Conservation (phyloP, 2,797 vertebrate genomes). For the Jordanella pulchra region DNA sequence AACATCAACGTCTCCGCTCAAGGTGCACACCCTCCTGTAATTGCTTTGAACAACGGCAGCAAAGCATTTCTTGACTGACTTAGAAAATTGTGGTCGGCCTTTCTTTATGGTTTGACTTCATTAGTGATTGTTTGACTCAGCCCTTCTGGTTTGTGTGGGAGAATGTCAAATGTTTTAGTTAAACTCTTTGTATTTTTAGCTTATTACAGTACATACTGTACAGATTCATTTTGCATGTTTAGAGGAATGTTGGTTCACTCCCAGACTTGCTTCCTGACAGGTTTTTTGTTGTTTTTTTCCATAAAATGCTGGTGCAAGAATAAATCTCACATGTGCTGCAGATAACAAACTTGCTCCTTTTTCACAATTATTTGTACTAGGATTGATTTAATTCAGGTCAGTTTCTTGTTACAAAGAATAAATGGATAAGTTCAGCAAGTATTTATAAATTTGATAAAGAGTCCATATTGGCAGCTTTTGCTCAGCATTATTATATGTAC, state of each 20-base stretch:
- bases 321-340: conserved; percentile 34
- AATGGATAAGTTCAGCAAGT: not conserved
- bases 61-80: conserved; percentile 9
- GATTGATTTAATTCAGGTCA: not conserved
- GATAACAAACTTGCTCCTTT: conserved; percentile 6
- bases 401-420: conserved; percentile 1
- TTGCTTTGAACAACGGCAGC: not conserved
- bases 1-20: not conserved
- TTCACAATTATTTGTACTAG: not conserved
- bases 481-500: conserved; percentile 11
- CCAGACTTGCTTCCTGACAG: conserved; percentile 53
- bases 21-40: conserved; percentile 2
- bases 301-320: conserved; percentile 6
- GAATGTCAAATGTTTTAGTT: conserved; percentile 48
- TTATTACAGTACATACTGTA: conserved; percentile 23
- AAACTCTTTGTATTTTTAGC: conserved; percentile 27
- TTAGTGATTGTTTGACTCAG: conserved; percentile 59
- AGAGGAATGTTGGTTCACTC: conserved; percentile 67
- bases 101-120: conserved; percentile 9
- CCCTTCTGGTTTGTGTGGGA: conserved; percentile 30
- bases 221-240: conserved; percentile 45
- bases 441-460: conserved; percentile 3
- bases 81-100: conserved; percentile 5
- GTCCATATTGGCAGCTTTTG: conserved; percentile 14
- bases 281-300: conserved; percentile 9